Evolutionary conservation across 2,888 invertebrate genomes (phyloP).

Genomic region (Xanthia icteritia): DNA sequence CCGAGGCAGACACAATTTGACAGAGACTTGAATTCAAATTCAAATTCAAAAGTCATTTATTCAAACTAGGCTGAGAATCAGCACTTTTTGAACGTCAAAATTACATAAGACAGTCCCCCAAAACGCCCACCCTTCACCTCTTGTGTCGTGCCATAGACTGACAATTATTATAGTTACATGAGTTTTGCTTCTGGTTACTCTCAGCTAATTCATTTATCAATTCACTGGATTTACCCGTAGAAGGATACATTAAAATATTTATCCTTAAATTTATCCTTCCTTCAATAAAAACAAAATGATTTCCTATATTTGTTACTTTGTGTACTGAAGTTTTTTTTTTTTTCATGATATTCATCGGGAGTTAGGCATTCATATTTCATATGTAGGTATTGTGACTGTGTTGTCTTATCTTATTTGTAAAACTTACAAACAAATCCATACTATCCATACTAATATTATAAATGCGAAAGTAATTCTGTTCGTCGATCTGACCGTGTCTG

Average conservation of each 20-base stretch:
- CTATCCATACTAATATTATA: not conserved
- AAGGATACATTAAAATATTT: conserved; percentile 3
- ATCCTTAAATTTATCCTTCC: not conserved
- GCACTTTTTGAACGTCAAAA: too few relatives aligned
- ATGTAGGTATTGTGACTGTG: not conserved
- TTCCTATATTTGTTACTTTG: not conserved
- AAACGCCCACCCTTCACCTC: too few relatives aligned
- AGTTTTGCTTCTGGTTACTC: not conserved
- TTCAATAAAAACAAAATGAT: not conserved
- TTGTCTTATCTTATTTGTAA: too few relatives aligned
- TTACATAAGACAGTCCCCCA: too few relatives aligned
- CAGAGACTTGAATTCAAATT: too few relatives aligned
- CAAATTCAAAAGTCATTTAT: too few relatives aligned
- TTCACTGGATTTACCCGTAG: not conserved
- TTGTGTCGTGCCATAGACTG: not conserved
- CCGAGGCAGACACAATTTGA: too few relatives aligned
- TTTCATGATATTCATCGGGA: too few relatives aligned
- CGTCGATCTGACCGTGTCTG: not conserved
- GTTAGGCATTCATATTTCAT: not conserved
- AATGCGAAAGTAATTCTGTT: not conserved
- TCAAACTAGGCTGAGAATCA: too few relatives aligned
- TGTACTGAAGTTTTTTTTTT: not conserved
- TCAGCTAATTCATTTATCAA: not conserved
- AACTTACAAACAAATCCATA: not conserved
- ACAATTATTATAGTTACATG: not conserved